phyloP scores from a whole-genome alignment of 2,888 invertebrate genomes.

The Pollenia labialis region DNA sequence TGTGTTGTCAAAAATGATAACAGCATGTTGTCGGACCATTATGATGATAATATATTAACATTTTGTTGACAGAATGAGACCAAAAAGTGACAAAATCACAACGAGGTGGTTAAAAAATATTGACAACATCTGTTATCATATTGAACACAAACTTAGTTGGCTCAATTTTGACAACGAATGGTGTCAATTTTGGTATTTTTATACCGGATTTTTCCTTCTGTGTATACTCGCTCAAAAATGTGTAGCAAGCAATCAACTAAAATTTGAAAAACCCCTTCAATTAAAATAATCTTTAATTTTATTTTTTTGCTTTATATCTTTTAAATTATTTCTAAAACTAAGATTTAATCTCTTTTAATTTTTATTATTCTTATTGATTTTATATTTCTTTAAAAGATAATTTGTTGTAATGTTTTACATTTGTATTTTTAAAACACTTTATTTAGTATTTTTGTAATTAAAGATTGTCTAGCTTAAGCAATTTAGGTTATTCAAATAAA shows the following conservation, averaged over 20 bases:
- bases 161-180: no score
- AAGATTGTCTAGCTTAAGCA: constrained; percentile 32
- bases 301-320: not conserved
- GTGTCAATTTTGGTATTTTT: no score
- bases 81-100: no score
- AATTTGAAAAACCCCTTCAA: not conserved
- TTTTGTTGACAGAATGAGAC: no score
- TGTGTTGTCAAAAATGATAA: no score
- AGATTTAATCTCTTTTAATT: not conserved
- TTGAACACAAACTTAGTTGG: no score
- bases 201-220: no score
- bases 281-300: constrained; percentile 5
- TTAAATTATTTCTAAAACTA: constrained; percentile 1
- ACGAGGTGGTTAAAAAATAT: no score
- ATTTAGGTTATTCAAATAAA: not conserved
- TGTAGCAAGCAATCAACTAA: not conserved
- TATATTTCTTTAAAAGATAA: constrained; percentile 16
- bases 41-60: no score
- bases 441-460: not conserved
- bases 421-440: not conserved
- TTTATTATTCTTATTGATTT: not conserved
- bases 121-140: no score
- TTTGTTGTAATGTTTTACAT: not conserved
- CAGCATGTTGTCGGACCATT: no score
- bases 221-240: not conserved